Conservation (phyloP, 2,113 vertebrate genomes). For the Myotis lucifugus region DNA sequence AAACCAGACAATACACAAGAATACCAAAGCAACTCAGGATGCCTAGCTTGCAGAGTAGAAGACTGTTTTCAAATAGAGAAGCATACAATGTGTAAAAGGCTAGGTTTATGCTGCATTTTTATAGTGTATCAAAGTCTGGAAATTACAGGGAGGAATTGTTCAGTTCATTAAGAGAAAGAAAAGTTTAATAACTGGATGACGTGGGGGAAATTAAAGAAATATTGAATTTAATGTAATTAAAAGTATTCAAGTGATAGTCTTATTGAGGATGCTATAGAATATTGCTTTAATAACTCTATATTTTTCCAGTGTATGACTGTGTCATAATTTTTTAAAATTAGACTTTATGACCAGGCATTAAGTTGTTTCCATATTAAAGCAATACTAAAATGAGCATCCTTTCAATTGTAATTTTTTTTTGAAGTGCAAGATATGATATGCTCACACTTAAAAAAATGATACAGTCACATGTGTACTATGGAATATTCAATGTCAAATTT, state of each 20-base stretch:
- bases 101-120: neutral
- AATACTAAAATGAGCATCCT: neutral
- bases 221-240: neutral
- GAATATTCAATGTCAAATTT: slow-evolving; percentile 1
- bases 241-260: neutral
- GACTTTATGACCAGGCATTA: no score
- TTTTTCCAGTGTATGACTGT: no score
- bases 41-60: neutral
- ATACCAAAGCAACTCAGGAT: neutral
- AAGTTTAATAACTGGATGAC: neutral
- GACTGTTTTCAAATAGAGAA: neutral
- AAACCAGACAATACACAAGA: no score
- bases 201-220: neutral
- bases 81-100: neutral
- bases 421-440: neutral
- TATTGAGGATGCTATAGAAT: neutral
- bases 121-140: neutral
- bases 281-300: neutral
- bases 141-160: neutral
- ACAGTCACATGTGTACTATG: neutral
- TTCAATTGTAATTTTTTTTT: neutral
- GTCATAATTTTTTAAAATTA: no score
- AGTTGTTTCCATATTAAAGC: neutral
- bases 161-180: neutral
- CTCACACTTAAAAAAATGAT: neutral